Base-by-base conservation (phyloP, 2,888 invertebrate genomes). In the Dryobota labecula region DNA sequence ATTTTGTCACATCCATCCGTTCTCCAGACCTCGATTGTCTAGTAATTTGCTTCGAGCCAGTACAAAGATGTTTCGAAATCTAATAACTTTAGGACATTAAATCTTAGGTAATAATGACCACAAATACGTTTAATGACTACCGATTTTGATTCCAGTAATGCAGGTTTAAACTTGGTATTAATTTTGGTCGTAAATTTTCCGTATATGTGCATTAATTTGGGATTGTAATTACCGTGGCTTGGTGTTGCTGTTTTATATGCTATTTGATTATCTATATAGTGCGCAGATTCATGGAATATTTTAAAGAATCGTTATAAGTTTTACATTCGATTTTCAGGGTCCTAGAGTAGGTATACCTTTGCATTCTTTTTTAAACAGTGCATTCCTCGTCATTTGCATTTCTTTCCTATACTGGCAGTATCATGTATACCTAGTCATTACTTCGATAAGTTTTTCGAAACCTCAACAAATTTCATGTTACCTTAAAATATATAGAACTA, bases 1-100 rank as follows among this genome's bases (percentile, higher is more conserved):
- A 84, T 86, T 85, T 88, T 89, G 88, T 90, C 90, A 85, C 84
- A 88, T 83, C 84, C 90, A 90, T 90, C 90, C 92, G 88, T 85
- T 90, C 91, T 84, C 90, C 84, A 76, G 78, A 68, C 85, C 78
- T 84, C 83, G 86, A 86, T 84, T 87, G 88, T 86, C 87, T 85
- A 80, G 84, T 79, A 88, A 89, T 87, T 88, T 87, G 76, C 82
- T 80, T 73, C 64, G 56, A 61, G 60, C 58, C 69, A 27, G 49
- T 62, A 78, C 74, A 73, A 78, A 77, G 72, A 60, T 73, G 70
- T 86, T 88, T 82, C 84, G 76, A 73, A 82, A 86, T 56, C 64
- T 82, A 83, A 82, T 82, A 80, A 80, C 74, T 54, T 69, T 68
- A 20, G 69, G 68, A 70, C 76, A 78, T 82, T 78, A 78, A 72